Evolutionary conservation across 2,888 invertebrate species (phyloP), one percentile per base, ranked within the genome.

Genomic region (Patella ulyssiponensis): DNA sequence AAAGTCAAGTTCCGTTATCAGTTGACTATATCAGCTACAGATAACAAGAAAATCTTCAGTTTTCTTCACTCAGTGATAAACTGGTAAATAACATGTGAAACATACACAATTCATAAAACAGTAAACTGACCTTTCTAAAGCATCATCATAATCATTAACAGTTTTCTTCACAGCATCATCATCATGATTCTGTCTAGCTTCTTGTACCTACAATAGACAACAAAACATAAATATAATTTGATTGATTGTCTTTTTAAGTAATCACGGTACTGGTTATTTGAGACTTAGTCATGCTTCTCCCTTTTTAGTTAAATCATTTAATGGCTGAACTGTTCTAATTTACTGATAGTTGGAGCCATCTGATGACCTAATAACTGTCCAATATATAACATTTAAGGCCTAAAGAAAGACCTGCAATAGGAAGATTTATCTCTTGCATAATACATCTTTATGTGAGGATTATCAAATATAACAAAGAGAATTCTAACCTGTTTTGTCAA

Each of bases 111-210:
- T 56, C 1, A 1, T 74, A 17, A 5, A 0, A 15, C 1, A 20
- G 54, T 12, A 73, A 54, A 56, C 72, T 75, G 82, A 93, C 92
- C 90, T 93, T 89, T 97, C 97, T 82, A 98, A 91, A 1, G 96
- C 95, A 87, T 96, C 96, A 89, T 98, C 97, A 89, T 97, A 98
- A 89, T 97, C 97, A 76, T 96, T 95, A 0, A 98, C 95, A 7
- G 97, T 96, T 92, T 95, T 96, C 89, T 97, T 96, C 0, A 97
- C 95, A 81, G 96, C 94, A 86, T 95, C 96, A 85, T 97, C 97
- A 90, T 98, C 97, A 79, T 96, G 95, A 87, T 96, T 96, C 81
- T 95, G 94, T 77, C 98, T 94, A 83, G 97, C 95, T 90, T 98
- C 98, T 92, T 98, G 97, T 0, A 98, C 91, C 89, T 91, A 76